phyloP scores from a whole-genome alignment of 2,113 vertebrate species.

The Hippocampus zosterae region DNA sequence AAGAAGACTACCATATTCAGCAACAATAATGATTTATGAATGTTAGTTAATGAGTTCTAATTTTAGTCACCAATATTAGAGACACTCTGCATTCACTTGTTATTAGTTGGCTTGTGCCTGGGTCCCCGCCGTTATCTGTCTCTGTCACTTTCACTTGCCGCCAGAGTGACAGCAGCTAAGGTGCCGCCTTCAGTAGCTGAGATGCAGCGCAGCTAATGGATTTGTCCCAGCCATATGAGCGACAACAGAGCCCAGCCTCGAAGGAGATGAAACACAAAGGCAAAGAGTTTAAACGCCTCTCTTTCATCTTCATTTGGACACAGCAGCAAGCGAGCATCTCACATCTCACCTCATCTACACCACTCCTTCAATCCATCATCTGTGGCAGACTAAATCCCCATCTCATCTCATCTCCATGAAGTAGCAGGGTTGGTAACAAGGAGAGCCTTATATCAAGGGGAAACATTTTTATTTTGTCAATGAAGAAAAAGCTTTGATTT shows the following conservation, averaged over 20 bases:
- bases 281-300: conserved; percentile 47
- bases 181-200: conserved; percentile 56
- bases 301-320: conserved; percentile 72
- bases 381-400: conserved; percentile 57
- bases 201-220: conserved; percentile 66
- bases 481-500: conserved; percentile 16
- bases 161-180: conserved; percentile 41
- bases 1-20: not conserved
- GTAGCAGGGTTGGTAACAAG: conserved; percentile 38
- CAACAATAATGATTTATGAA: not conserved
- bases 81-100: not conserved
- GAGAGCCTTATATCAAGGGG: conserved; percentile 28
- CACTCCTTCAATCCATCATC: conserved; percentile 66
- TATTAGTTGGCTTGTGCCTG: conserved; percentile 14
- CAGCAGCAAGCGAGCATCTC: conserved; percentile 55
- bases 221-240: conserved; percentile 62
- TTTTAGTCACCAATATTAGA: not conserved
- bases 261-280: conserved; percentile 55
- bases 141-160: conserved; percentile 30
- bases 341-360: conserved; percentile 71
- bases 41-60: not conserved
- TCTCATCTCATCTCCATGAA: conserved; percentile 42
- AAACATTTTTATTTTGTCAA: conserved; percentile 30
- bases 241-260: conserved; percentile 48
- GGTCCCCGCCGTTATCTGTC: conserved; percentile 28